A percentile compares a stretch with the other conserved stretches of the same genome.
Conservation (phyloP, 2,113 vertebrate species). For the Xenopus borealis region DNA sequence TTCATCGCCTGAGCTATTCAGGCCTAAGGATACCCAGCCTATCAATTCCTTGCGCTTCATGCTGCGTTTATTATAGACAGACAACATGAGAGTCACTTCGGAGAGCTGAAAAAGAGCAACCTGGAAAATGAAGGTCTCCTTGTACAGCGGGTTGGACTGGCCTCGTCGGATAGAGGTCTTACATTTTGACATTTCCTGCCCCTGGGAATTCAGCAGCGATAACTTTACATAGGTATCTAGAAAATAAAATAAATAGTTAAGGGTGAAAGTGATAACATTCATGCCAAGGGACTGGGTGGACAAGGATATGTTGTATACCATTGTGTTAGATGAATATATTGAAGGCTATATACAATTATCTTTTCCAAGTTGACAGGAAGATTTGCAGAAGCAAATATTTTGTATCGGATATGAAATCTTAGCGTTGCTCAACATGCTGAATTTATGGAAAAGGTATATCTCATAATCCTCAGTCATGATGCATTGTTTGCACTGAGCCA, state of each 20-base stretch:
- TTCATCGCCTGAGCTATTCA: constrained; percentile 96
- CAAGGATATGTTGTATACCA: constrained; percentile 67
- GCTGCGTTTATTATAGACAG: constrained; percentile 96
- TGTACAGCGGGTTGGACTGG: constrained; percentile 94
- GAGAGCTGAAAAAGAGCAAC: constrained; percentile 96
- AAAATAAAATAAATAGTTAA: constrained; percentile 53
- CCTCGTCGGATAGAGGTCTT: constrained; percentile 94
- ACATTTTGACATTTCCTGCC: constrained; percentile 98
- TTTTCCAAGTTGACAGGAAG: constrained; percentile 22
- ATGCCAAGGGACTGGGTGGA: not conserved
- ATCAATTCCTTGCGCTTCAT: constrained; percentile 98
- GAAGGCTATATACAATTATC: constrained; percentile 28
- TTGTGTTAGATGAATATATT: constrained; percentile 46
- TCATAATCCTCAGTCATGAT: constrained; percentile 58
- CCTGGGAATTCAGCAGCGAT: constrained; percentile 96
- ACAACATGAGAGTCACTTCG: constrained; percentile 94
- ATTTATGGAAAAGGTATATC: constrained; percentile 59
- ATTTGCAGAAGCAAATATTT: constrained; percentile 25
- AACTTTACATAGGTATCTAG: constrained; percentile 95
- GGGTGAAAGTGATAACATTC: not conserved
- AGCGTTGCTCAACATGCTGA: not conserved
- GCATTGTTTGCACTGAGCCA: constrained; percentile 53
- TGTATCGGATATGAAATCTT: not conserved
- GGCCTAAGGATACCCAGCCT: constrained; percentile 94
- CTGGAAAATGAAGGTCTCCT: constrained; percentile 96